Evolutionary conservation across 2,113 vertebrate genomes (phyloP).

Genomic region (Tamias sibiricus): DNA sequence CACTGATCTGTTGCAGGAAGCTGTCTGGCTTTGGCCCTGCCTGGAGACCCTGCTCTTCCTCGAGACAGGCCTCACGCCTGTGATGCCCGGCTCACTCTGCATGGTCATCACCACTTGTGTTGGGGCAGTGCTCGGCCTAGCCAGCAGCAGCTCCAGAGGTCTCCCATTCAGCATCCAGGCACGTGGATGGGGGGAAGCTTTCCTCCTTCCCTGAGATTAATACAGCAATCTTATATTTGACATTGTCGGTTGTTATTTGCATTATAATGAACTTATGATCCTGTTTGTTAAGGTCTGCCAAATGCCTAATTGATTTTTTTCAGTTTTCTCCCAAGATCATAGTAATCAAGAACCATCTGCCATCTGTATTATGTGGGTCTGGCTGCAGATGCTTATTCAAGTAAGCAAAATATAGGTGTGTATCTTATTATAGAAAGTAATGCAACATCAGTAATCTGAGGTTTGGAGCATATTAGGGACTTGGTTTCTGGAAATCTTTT

Average conservation of each 20-base stretch:
- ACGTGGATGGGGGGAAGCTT: not conserved
- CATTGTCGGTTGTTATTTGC: not conserved
- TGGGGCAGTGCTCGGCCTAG: not conserved
- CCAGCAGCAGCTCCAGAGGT: not conserved
- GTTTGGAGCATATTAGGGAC: constrained; percentile 38
- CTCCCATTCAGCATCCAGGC: not conserved
- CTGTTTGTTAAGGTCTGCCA: constrained; percentile 46
- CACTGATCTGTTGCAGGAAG: not conserved
- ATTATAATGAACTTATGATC: constrained; percentile 24
- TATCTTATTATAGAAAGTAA: constrained; percentile 57
- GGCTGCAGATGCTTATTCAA: constrained; percentile 41
- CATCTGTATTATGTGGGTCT: not conserved
- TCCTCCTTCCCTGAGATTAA: constrained; percentile 33
- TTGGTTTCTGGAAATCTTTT: constrained; percentile 66
- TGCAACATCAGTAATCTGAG: constrained; percentile 43
- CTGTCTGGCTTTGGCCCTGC: not conserved
- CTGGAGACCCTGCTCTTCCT: not conserved
- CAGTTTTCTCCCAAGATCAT: constrained; percentile 46
- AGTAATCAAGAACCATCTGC: constrained; percentile 35
- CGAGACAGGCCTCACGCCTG: not conserved
- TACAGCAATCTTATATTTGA: constrained; percentile 10
- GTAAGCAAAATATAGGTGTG: constrained; percentile 40
- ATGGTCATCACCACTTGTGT: not conserved
- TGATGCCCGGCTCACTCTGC: not conserved
- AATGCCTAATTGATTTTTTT: constrained; percentile 46